Percentiles rank a stretch among this genome's conserved stretches.
These are phyloP conservation scores for Bugulina stolonifera DNA, from an alignment of 2,888 invertebrate genomes.

Conservation along the genomic window DNA sequence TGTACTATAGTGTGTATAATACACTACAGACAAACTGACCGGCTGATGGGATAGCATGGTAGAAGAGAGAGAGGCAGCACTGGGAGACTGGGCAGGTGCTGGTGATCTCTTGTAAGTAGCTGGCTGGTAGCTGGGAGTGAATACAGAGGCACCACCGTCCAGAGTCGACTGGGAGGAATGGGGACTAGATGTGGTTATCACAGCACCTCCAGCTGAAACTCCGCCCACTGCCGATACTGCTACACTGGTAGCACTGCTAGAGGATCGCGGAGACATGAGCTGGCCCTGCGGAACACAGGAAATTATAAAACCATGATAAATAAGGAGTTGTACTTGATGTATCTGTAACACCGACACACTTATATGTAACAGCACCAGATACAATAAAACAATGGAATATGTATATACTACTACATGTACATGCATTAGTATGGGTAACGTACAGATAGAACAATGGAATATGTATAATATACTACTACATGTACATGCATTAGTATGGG, in stretches of 20 bases:
- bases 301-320: too few species aligned
- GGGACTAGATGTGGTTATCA: not conserved
- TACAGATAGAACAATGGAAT: too few species aligned
- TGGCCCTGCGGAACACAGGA: not conserved
- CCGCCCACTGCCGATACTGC: not conserved
- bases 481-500: too few species aligned
- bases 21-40: too few species aligned
- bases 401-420: too few species aligned
- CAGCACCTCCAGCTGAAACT: not conserved
- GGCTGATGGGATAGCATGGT: not conserved
- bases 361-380: too few species aligned
- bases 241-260: not conserved
- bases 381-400: too few species aligned
- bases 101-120: not conserved
- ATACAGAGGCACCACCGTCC: slow-evolving; percentile 3
- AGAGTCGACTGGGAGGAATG: not conserved
- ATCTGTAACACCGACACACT: too few species aligned
- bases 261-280: not conserved
- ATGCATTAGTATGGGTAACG: too few species aligned
- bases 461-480: too few species aligned
- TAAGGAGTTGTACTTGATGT: too few species aligned
- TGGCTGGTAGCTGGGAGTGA: slow-evolving; percentile 11
- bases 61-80: not conserved
- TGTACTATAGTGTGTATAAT: too few species aligned
- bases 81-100: not conserved